Evolutionary conservation across 2,797 vertebrate species (phyloP).

Genomic region (Pangasius macronema): DNA sequence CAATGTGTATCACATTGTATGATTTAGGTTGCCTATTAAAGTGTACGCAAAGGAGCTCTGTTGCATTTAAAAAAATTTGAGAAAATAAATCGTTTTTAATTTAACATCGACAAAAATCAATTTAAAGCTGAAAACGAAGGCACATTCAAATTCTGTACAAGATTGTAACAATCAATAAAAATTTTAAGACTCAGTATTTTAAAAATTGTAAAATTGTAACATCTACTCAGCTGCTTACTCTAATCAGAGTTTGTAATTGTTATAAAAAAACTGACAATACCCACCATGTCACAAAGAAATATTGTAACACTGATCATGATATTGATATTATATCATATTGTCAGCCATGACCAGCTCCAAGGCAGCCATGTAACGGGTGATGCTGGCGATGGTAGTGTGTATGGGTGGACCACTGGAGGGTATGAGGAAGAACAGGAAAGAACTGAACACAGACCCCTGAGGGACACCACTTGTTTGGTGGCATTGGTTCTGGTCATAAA

Average conservation of each 20-base stretch:
- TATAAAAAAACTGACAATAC: not conserved
- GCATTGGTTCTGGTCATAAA: not conserved
- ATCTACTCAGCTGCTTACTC: not conserved
- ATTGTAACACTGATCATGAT: not conserved
- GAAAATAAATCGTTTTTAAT: not conserved
- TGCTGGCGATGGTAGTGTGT: not conserved
- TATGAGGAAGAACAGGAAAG: not conserved
- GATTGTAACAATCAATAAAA: not conserved
- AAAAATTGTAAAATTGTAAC: not conserved
- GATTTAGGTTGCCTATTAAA: not conserved
- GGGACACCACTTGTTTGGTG: not conserved
- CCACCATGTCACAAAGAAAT: too few species aligned
- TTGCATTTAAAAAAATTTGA: not conserved
- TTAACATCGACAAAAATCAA: not conserved
- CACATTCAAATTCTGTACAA: not conserved
- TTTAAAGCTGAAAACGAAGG: not conserved
- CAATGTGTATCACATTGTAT: not conserved
- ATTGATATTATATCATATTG: not conserved
- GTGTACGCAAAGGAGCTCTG: not conserved
- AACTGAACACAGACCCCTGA: not conserved
- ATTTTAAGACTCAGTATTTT: too few species aligned
- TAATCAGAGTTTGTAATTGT: not conserved
- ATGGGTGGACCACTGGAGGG: not conserved
- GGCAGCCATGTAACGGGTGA: not conserved
- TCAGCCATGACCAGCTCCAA: too few species aligned